A percentile compares a stretch with the other conserved stretches of the same genome.
These are phyloP conservation scores for Capreolus pygargus DNA, from an alignment of 2,113 vertebrate genomes.

Conservation along the genomic window DNA sequence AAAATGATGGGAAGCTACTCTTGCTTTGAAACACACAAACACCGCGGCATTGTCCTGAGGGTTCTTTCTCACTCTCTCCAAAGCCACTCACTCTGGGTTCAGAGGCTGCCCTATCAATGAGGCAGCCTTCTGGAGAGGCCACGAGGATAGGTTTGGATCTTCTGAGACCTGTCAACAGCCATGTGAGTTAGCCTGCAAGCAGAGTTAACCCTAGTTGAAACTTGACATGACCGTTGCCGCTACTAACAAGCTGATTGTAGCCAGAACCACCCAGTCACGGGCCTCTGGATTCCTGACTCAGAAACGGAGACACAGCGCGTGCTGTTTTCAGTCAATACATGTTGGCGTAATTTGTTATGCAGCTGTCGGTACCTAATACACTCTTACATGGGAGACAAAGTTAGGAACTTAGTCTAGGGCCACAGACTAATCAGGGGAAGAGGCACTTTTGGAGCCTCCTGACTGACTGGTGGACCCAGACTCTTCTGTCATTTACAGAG, in stretches of 20 bases:
- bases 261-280: too few relatives aligned
- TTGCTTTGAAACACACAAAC: not conserved
- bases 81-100: not conserved
- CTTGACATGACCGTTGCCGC: not conserved
- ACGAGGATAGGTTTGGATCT: not conserved
- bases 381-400: not conserved
- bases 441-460: not conserved
- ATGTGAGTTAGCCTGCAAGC: not conserved
- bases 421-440: not conserved
- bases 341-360: not conserved
- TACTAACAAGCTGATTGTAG: not conserved
- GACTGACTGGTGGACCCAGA: not conserved
- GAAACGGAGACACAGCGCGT: not conserved
- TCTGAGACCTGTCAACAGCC: not conserved
- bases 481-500: not conserved
- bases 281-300: not conserved
- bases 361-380: not conserved
- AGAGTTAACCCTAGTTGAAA: not conserved
- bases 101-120: not conserved
- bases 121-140: not conserved
- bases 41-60: not conserved
- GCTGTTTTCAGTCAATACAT: not conserved
- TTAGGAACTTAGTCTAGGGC: not conserved
- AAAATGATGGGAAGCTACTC: not conserved
- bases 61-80: not conserved